phyloP scores from a whole-genome alignment of 2,797 vertebrate species.

The Pachyuromys duprasi region DNA sequence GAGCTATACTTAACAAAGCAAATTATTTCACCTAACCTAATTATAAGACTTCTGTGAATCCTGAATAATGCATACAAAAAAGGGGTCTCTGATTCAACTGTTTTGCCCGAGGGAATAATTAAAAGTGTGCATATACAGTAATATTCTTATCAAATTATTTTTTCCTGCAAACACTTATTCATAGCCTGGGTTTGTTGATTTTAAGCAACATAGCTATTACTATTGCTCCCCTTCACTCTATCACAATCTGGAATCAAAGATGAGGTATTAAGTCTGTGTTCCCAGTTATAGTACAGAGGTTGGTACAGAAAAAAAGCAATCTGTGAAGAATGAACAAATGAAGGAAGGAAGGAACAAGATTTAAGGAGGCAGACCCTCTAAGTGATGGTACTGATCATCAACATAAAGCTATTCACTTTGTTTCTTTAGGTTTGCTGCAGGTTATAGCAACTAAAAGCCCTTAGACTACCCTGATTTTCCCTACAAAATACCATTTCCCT shows the following conservation, averaged over 20 bases:
- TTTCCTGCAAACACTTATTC: constrained; percentile 74
- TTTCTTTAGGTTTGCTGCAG: constrained; percentile 7
- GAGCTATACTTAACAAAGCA: constrained; percentile 60
- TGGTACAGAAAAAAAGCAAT: constrained; percentile 7
- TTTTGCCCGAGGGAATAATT: constrained; percentile 66
- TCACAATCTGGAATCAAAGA: constrained; percentile 41
- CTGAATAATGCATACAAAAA: constrained; percentile 56
- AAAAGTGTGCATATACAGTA: constrained; percentile 69
- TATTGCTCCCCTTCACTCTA: background rate
- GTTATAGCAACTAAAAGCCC: constrained; percentile 6
- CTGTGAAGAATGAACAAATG: constrained; percentile 1
- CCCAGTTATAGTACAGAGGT: background rate
- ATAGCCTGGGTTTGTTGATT: constrained; percentile 58
- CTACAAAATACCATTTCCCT: constrained; percentile 18
- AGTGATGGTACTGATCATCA: background rate
- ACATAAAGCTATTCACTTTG: background rate
- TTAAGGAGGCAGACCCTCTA: background rate
- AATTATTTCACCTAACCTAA: constrained; percentile 73
- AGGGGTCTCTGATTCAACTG: constrained; percentile 58
- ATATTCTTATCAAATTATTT: constrained; percentile 72
- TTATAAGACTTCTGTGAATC: constrained; percentile 62
- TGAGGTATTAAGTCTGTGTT: constrained; percentile 20
- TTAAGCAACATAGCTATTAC: constrained; percentile 19
- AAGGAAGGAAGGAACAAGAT: background rate
- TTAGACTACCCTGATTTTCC: background rate